Conservation (phyloP, 2,113 vertebrate species). For the Toxotes jaculatrix region DNA sequence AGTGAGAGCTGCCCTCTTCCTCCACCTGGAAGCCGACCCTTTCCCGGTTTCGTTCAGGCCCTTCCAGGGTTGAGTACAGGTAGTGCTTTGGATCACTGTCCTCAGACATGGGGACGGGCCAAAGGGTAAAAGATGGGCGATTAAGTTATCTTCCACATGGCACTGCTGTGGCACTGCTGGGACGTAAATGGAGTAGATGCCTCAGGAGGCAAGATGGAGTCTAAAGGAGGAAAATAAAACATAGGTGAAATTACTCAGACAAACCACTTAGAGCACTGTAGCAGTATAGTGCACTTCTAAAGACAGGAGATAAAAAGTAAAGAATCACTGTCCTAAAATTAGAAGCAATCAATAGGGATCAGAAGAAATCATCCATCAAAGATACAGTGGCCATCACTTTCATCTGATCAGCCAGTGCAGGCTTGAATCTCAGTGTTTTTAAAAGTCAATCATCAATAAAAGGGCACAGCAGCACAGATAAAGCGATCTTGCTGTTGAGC, state of each 20-base stretch:
- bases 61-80: conserved; percentile 75
- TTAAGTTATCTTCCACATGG: conserved; percentile 61
- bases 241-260: conserved; percentile 21
- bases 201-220: conserved; percentile 1
- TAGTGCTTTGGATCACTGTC: conserved; percentile 68
- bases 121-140: neutral
- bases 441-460: conserved; percentile 37
- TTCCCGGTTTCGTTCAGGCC: conserved; percentile 50
- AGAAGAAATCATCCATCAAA: conserved; percentile 11
- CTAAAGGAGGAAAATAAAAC: conserved; percentile 49
- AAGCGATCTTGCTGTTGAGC: neutral
- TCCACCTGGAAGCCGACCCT: conserved; percentile 52
- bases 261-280: neutral
- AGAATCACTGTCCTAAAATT: conserved; percentile 12
- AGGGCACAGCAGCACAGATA: conserved; percentile 24
- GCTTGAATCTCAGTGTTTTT: conserved; percentile 6
- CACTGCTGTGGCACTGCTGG: conserved; percentile 1
- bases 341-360: conserved; percentile 29
- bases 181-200: conserved; percentile 4
- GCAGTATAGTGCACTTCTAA: conserved; percentile 2
- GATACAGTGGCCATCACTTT: conserved; percentile 26
- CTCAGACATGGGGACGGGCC: conserved; percentile 71
- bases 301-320: conserved; percentile 23
- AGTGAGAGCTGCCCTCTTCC: conserved; percentile 39
- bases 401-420: conserved; percentile 3